Percentiles rank a stretch among this genome's conserved stretches.
These are phyloP conservation scores for Podilymbus podiceps DNA, from an alignment of 2,113 vertebrate species.

Conservation along the genomic window DNA sequence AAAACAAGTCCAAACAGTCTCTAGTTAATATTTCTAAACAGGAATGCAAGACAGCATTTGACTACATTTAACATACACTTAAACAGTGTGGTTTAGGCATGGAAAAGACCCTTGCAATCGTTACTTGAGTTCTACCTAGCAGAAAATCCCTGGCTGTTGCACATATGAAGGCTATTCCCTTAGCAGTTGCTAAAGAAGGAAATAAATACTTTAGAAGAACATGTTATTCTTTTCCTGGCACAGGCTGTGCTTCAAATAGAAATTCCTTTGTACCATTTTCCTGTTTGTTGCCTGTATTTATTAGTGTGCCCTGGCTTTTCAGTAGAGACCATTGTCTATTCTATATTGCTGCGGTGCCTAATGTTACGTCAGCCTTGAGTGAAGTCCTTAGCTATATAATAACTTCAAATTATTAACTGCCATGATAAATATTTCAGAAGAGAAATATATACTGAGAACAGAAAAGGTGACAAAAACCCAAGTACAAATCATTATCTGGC, in stretches of 20 bases:
- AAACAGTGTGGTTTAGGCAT: not conserved
- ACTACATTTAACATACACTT: not conserved
- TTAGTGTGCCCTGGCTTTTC: not conserved
- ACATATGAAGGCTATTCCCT: not conserved
- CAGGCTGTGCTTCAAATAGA: not conserved
- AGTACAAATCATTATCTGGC: not conserved
- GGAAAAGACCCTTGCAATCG: not conserved
- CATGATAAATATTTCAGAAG: not conserved
- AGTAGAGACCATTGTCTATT: not conserved
- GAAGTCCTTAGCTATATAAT: not conserved
- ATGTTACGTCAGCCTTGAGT: not conserved
- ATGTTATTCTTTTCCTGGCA: not conserved
- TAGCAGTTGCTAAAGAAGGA: not conserved
- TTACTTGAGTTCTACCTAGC: not conserved
- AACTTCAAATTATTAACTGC: conserved; percentile 1
- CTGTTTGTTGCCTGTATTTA: not conserved
- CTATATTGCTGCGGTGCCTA: not conserved
- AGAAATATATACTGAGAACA: not conserved
- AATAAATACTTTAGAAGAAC: not conserved
- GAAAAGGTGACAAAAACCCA: not conserved
- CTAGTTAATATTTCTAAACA: not conserved
- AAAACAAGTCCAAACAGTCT: not conserved
- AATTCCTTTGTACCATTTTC: not conserved
- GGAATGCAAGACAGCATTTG: not conserved
- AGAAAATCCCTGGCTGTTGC: not conserved